phyloP scores from a whole-genome alignment of 2,113 vertebrate genomes.

The Chaenogobius annularis region DNA sequence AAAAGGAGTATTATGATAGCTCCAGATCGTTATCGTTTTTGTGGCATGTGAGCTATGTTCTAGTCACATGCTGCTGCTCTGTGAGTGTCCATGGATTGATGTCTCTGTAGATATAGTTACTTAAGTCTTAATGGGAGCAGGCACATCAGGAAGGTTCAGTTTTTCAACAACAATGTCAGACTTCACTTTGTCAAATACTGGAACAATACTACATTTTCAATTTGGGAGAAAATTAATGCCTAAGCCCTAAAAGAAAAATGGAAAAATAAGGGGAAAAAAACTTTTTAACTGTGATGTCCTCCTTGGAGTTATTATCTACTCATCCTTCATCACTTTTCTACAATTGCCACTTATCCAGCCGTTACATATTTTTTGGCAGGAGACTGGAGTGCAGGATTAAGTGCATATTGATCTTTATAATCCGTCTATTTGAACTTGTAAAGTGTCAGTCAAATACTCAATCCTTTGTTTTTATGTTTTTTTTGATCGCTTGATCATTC shows the following conservation, averaged over 20 bases:
- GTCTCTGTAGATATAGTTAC: slow-evolving; percentile 29
- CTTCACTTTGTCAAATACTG: neutral
- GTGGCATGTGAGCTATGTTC: slow-evolving; percentile 45
- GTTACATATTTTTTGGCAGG: neutral
- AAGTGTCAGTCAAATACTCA: neutral
- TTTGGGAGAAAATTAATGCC: neutral
- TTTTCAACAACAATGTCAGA: slow-evolving; percentile 34
- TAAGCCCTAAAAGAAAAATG: neutral
- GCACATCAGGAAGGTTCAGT: neutral
- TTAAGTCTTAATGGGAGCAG: slow-evolving; percentile 26
- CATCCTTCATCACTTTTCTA: no score
- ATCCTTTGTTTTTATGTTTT: neutral
- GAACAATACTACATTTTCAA: neutral
- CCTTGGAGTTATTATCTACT: neutral
- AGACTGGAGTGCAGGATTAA: neutral
- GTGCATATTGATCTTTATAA: neutral
- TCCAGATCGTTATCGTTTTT: slow-evolving; percentile 57
- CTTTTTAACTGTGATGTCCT: neutral
- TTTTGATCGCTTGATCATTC: slow-evolving; percentile 15
- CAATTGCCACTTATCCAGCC: neutral
- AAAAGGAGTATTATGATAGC: neutral
- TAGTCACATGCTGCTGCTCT: slow-evolving; percentile 43
- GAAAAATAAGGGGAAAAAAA: no score
- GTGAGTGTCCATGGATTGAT: slow-evolving; percentile 22
- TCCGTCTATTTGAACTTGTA: neutral